Base-by-base conservation (phyloP, 1,140 invertebrate genomes). In the Cardiocondyla obscurior region DNA sequence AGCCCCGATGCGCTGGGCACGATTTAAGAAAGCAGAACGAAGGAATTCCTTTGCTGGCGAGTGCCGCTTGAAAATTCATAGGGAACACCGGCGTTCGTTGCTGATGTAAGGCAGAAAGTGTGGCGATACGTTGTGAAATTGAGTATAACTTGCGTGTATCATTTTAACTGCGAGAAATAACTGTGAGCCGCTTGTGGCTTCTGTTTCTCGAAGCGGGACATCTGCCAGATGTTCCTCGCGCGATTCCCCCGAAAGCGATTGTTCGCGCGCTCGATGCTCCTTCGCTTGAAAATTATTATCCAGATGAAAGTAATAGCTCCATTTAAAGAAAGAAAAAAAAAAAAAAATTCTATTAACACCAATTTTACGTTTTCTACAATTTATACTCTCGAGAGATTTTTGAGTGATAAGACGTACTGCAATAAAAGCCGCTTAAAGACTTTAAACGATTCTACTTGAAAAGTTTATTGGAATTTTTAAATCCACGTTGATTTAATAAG, bases 141-240 rank as follows among this genome's bases (percentile, higher is more conserved):
- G 46, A 25, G 33, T 58, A 49, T 44, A 79, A 25, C 55, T 65
- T 42, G 19, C 28, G 76, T 51, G 72, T 86, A 84, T 88, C 76
- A 77, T 60, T 72, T 77, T 30, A 67, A 81, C 65, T 53, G 64
- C 53, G 77, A 58, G 81, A 83, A 86, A 82, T 83, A 83, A 82
- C 85, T 69, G 84, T 84, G 82, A 72, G 70, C n/a, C 64, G 44
- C 86, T 79, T 84, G 85, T 88, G 83, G 85, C 88, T 83, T 58
- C 82, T 86, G 76, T 57, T 30, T 87, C 81, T 87, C 85, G 85
- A 82, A 70, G 86, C 85, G 83, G 87, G 87, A 92, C 92, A 91
- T 91, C 90, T 92, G 91, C 89, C 89, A 90, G 91, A 93, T 90
- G 92, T 88, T 91, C 73, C 33, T 72, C 12, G n/a, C 2, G 53